Percentiles rank a stretch among this genome's conserved stretches.
Evolutionary conservation across 2,888 invertebrate genomes (phyloP).

Genomic region (Metacarcinus magister): DNA sequence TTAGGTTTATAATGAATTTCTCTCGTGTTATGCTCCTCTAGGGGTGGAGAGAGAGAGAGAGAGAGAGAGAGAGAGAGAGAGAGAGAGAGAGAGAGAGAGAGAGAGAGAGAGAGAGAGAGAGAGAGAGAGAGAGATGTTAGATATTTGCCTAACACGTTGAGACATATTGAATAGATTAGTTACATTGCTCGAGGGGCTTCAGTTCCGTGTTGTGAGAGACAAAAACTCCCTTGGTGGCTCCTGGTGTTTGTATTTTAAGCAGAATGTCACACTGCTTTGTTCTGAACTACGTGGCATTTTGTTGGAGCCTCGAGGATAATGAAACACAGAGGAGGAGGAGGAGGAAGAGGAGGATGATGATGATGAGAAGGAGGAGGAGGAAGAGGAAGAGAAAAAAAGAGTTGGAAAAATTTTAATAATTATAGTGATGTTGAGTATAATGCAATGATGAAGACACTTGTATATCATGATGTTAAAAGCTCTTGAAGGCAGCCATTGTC

Average conservation of each 20-base stretch:
- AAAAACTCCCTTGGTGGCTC: conserved; percentile 23
- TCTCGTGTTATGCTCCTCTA: not conserved
- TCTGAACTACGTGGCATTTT: not conserved
- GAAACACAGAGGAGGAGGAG: not conserved
- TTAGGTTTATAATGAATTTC: conserved; percentile 52
- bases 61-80: conserved; percentile 20
- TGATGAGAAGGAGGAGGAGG: not conserved
- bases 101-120: not conserved
- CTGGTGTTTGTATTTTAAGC: not conserved
- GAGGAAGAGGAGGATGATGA: not conserved
- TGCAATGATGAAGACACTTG: not conserved
- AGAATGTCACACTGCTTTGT: not conserved
- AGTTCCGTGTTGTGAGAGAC: not conserved
- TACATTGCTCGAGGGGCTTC: conserved; percentile 7
- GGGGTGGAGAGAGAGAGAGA: not conserved
- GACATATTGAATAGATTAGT: conserved; percentile 40
- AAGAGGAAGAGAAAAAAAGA: too few relatives aligned
- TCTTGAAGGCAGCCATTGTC: not conserved
- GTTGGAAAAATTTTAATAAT: too few relatives aligned
- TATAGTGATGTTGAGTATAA: not conserved
- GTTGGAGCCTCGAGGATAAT: not conserved
- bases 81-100: conserved; percentile 26
- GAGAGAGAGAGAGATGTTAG: conserved; percentile 40
- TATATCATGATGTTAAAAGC: not conserved
- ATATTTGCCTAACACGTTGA: not conserved